Base-by-base conservation (phyloP, 1,140 invertebrate species). In the Caenorhabditis tropicalis region DNA sequence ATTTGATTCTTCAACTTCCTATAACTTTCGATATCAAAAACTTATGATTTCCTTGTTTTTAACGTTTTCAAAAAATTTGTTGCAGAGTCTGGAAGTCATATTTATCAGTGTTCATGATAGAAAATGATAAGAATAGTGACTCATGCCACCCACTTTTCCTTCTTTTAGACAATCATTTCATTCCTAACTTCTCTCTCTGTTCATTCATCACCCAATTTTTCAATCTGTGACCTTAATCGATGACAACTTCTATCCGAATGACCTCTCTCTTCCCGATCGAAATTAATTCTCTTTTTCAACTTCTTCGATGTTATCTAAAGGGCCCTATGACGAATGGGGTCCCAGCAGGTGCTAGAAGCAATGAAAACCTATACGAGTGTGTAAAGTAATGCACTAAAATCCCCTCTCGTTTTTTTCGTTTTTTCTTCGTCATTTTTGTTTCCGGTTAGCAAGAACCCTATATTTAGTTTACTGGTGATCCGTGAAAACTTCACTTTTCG, bases 161-260 rank as follows among this genome's bases (percentile, higher is more conserved):
- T 43, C 3, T 74, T 24, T 3, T 27, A 43, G 12, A 24, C 21
- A 1, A 27, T 43, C 43, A 36, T 27, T 74, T 36, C 12, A 39
- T 16, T 10, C 24, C 43, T 70, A 10, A 58, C 24, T 24, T 33
- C 15, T 36, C 19, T 27, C 21, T 56, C 53, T 56, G 9, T 56
- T 27, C 24, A 12, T 56, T n/a, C 16, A 36, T 46, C 43, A 19
- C 2, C 12, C 33, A 65, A 65, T 65, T 74, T 43, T 12, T 43
- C 29, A 65, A 65, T n/a, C n/a, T 70, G 36, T 74, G 65, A 74
- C 65, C 65, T 74, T 74, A 74, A 74, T 74, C 65, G 65, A 74
- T 74, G 33, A 36, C 29, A 65, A 36, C 4, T 7, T 9, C 21
- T 29, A 74, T 65, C 16, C 29, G 15, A n/a, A 43, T 39, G 65